Conservation (phyloP, 2,113 vertebrate genomes). For the Parus major region DNA sequence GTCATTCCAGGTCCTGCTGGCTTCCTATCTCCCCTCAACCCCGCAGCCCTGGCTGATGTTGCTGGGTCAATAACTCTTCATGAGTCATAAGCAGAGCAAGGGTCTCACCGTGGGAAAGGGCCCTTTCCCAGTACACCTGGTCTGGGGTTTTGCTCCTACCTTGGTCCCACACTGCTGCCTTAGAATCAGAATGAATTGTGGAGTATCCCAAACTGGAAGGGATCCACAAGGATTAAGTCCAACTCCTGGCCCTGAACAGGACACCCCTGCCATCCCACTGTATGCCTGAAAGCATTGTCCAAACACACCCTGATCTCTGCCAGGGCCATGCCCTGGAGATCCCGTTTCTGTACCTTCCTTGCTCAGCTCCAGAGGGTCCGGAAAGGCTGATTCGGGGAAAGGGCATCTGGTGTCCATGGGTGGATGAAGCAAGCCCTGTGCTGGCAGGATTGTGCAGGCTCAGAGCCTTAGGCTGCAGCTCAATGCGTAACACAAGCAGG, state of each 20-base stretch:
- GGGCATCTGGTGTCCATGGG: background rate
- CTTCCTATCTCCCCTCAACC: no score
- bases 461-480: accelerated
- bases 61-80: accelerated
- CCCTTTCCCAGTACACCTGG: no score
- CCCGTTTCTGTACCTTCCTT: background rate
- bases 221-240: background rate
- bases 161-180: background rate
- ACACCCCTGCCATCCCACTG: no score
- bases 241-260: background rate
- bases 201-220: background rate
- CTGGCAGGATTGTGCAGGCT: background rate
- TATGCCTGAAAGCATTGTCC: background rate
- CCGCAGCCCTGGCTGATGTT: no score
- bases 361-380: no score
- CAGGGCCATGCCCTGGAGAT: background rate
- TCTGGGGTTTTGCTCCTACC: no score
- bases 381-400: background rate
- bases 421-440: background rate
- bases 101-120: background rate
- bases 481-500: background rate
- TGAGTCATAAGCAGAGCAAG: background rate
- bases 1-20: no score
- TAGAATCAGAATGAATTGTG: background rate
- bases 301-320: background rate